Percentiles rank a stretch among this genome's conserved stretches.
Conservation (phyloP, 2,797 vertebrate genomes). For the Champsocephalus gunnari region DNA sequence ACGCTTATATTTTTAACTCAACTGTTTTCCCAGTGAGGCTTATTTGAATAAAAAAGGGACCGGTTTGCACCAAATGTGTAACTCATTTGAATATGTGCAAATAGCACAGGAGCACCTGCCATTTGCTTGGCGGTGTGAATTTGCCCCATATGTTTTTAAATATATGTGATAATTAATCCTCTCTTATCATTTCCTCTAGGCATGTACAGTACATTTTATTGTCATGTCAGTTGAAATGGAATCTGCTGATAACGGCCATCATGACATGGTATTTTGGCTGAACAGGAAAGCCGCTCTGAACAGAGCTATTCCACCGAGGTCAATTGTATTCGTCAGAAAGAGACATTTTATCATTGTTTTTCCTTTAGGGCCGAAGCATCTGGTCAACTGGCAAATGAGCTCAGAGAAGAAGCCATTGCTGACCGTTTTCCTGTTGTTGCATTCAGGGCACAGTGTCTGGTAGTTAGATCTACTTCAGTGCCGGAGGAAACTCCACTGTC, state of each 20-base stretch:
- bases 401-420: constrained; percentile 48
- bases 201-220: constrained; percentile 13
- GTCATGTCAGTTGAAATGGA: background rate
- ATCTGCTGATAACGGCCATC: constrained; percentile 17
- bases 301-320: constrained; percentile 64
- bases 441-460: constrained; percentile 76
- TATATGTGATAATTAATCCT: constrained; percentile 4
- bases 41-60: background rate
- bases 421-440: constrained; percentile 56
- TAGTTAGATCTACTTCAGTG: constrained; percentile 56
- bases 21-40: background rate
- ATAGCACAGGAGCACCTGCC: background rate
- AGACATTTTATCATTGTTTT: constrained; percentile 59
- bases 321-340: constrained; percentile 66
- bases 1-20: too few relatives aligned
- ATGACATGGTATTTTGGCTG: constrained; percentile 34
- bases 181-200: background rate
- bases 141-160: background rate
- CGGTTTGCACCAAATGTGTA: background rate
- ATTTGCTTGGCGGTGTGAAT: too few relatives aligned
- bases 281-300: constrained; percentile 40
- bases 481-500: constrained; percentile 68
- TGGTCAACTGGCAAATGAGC: constrained; percentile 65
- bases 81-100: background rate
- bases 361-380: constrained; percentile 62